Evolutionary conservation across 2,113 vertebrate genomes (phyloP).

Genomic region (Lichenostomus cassidix): DNA sequence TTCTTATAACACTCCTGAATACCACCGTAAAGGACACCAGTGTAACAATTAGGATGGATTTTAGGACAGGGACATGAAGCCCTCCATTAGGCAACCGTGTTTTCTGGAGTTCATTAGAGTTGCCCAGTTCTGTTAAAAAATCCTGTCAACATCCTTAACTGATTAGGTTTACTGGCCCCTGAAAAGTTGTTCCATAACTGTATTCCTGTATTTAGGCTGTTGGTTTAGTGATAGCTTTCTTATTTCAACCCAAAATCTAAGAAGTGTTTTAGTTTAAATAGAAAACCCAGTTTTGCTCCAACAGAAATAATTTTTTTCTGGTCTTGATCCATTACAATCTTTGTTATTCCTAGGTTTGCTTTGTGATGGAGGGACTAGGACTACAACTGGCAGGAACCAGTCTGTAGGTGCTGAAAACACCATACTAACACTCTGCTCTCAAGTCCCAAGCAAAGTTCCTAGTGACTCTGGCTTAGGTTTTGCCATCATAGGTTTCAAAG

Average conservation of each 20-base stretch:
- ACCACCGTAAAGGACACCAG: not conserved
- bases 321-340: not conserved
- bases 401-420: not conserved
- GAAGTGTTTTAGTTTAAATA: not conserved
- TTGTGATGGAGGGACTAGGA: not conserved
- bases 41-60: not conserved
- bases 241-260: not conserved
- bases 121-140: not conserved
- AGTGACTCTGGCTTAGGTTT: not conserved
- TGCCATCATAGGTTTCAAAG: not conserved
- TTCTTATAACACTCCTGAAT: not conserved
- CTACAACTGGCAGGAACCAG: not conserved
- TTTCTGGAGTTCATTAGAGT: not conserved
- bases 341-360: not conserved
- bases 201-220: not conserved
- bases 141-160: not conserved
- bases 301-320: not conserved
- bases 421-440: not conserved
- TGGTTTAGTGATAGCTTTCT: not conserved
- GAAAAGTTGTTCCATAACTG: not conserved
- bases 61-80: not conserved
- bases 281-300: not conserved
- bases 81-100: not conserved
- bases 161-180: not conserved
- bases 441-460: not conserved